Percentiles rank a stretch among this genome's conserved stretches.
Conservation (phyloP, 2,888 invertebrate genomes). For the Exephanes ischioxanthus region DNA sequence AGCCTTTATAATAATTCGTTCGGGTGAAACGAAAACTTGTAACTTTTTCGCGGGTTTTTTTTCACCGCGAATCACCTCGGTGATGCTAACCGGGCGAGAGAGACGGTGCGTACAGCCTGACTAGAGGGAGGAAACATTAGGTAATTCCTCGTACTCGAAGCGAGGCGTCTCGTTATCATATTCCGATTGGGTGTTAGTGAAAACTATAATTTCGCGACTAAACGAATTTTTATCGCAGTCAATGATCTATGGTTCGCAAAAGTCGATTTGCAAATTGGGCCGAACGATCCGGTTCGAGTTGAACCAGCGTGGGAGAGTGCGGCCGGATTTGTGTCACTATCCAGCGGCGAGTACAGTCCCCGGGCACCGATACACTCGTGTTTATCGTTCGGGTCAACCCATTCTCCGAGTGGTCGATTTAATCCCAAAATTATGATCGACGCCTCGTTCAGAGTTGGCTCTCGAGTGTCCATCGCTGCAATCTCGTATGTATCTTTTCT, state of each 20-base stretch:
- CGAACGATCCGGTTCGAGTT: conserved; percentile 54
- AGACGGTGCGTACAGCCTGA: not conserved
- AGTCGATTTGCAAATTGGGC: conserved; percentile 58
- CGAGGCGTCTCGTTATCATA: conserved; percentile 23
- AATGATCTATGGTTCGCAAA: conserved; percentile 21
- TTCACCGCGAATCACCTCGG: conserved; percentile 6
- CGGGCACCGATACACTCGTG: conserved; percentile 29
- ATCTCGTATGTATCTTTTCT: not conserved
- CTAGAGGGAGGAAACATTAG: conserved; percentile 30
- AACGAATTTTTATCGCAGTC: conserved; percentile 5
- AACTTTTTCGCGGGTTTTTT: conserved; percentile 26
- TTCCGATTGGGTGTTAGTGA: too few relatives aligned
- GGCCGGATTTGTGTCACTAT: conserved; percentile 57
- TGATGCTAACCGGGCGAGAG: conserved; percentile 8
- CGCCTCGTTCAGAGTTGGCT: not conserved
- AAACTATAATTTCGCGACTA: too few relatives aligned
- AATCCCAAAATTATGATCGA: not conserved
- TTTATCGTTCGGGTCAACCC: conserved; percentile 15
- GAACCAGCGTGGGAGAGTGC: conserved; percentile 46
- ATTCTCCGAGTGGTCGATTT: not conserved
- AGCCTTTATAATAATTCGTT: conserved; percentile 30
- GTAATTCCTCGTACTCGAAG: conserved; percentile 21
- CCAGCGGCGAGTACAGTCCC: conserved; percentile 32
- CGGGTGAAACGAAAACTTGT: conserved; percentile 44
- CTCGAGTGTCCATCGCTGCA: not conserved